These are phyloP conservation scores for Haliclystus octoradiatus DNA, from an alignment of 30 jellyfish, hydroid and myxozoan genomes.

Conservation along the genomic window DNA sequence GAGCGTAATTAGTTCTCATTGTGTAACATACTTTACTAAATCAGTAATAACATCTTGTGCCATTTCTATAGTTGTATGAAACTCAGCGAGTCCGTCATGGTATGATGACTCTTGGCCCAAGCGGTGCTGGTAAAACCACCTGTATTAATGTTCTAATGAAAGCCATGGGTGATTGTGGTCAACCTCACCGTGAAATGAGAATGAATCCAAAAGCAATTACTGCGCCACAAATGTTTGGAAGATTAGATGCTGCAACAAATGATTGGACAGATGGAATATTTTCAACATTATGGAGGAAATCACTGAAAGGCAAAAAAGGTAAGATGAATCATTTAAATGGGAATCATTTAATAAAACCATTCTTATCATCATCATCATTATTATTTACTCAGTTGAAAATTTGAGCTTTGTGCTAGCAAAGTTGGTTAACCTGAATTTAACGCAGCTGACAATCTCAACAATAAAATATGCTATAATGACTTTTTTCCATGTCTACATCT, in stretches of 20 bases:
- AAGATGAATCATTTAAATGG: too few relatives aligned
- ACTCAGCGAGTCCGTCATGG: conserved; percentile 97
- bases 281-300: conserved; percentile 90
- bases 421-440: too few relatives aligned
- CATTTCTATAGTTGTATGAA: conserved; percentile 84
- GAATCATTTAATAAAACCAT: too few relatives aligned
- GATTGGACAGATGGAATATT: conserved; percentile 98
- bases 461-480: too few relatives aligned
- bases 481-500: too few relatives aligned
- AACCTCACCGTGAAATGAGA: conserved; percentile 90
- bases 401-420: too few relatives aligned
- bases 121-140: conserved; percentile 92
- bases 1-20: too few relatives aligned
- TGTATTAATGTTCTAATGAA: conserved; percentile 83
- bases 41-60: too few relatives aligned
- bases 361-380: too few relatives aligned
- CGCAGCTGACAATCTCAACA: too few relatives aligned
- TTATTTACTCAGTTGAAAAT: too few relatives aligned
- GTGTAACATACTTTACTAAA: too few relatives aligned
- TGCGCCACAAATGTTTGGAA: conserved; percentile 96
- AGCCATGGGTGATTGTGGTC: conserved; percentile 94
- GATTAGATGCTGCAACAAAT: conserved; percentile 91
- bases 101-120: conserved; percentile 94
- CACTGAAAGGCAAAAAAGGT: conserved; percentile 80
- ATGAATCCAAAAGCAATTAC: conserved; percentile 96